Base-by-base conservation (phyloP, 2,888 invertebrate genomes). In the Trilocha varians region DNA sequence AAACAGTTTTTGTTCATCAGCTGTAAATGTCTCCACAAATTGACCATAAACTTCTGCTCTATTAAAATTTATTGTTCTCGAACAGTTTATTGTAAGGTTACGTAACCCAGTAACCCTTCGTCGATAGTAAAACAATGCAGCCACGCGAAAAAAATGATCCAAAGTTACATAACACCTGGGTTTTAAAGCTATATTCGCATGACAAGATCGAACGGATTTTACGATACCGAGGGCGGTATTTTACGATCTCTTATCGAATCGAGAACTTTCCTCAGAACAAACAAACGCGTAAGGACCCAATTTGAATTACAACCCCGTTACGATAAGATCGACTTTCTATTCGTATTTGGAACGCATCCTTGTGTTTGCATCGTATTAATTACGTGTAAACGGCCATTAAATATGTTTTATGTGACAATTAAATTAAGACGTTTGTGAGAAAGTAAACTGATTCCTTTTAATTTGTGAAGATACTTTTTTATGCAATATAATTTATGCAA, bases 231-330 rank as follows among this genome's bases (percentile, higher is more conserved):
- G 75, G 72, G 69, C 77, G 77, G 75, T 72, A 71, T 74, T 82
- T 79, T 80, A 83, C 75, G 78, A 70, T 61, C 70, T 71, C 65
- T 78, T 76, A 79, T 76, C 78, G 78, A 76, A 78, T 78, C 70
- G 65, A 74, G 74, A 74, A 69, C 63, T 67, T 70, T 64, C 69
- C 67, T 58, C 59, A 60, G 62, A 69, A 72, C 67, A 70, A 74
- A 72, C 68, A 70, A 70, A 74, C 57, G 63, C 65, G 62, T 61
- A 66, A 60, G 65, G 55, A 62, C 53, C 60, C 70, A 68, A 71
- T 74, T 71, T 63, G 64, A 69, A 69, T 71, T 67, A 66, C 59
- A 64, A 59, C 59, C 48, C 62, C 43, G 50, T 25, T 25, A 25
- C 25, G 25, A 56, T 25, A 25, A 9, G 25, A 25, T 25, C 25